phyloP scores from a whole-genome alignment of 2,797 vertebrate species.

The Enteromius thamalakanensis region DNA sequence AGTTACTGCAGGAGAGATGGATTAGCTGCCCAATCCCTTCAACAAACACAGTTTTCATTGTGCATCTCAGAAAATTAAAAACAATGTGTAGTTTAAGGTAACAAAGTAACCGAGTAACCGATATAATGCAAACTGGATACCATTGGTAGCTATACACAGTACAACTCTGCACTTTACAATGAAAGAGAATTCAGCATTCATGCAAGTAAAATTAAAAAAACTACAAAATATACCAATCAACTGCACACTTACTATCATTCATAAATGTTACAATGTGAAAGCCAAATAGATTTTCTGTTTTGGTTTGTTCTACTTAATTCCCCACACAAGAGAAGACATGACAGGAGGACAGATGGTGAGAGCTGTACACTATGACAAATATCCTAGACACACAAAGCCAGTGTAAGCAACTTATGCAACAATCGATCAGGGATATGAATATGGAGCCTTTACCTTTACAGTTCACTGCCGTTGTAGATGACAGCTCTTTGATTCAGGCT shows the following conservation, averaged over 20 bases:
- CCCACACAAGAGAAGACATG: conserved; percentile 30
- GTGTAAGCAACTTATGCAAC: conserved; percentile 60
- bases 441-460: conserved; percentile 76
- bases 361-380: conserved; percentile 30
- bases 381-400: conserved; percentile 38
- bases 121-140: neutral
- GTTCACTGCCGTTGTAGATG: conserved; percentile 56
- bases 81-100: neutral
- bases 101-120: neutral
- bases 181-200: neutral
- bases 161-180: neutral
- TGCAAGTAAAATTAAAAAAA: neutral
- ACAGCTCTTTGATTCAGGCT: conserved; percentile 43
- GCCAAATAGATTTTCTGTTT: conserved; percentile 9
- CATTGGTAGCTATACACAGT: neutral
- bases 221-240: neutral
- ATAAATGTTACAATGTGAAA: neutral
- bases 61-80: conserved; percentile 17
- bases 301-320: conserved; percentile 6
- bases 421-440: conserved; percentile 64
- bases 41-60: conserved; percentile 13
- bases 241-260: neutral
- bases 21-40: conserved; percentile 48
- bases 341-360: conserved; percentile 48
- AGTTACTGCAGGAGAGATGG: conserved; percentile 48